Evolutionary conservation across 1,140 invertebrate genomes (phyloP).

Genomic region (Oncopodura yosiiana): DNA sequence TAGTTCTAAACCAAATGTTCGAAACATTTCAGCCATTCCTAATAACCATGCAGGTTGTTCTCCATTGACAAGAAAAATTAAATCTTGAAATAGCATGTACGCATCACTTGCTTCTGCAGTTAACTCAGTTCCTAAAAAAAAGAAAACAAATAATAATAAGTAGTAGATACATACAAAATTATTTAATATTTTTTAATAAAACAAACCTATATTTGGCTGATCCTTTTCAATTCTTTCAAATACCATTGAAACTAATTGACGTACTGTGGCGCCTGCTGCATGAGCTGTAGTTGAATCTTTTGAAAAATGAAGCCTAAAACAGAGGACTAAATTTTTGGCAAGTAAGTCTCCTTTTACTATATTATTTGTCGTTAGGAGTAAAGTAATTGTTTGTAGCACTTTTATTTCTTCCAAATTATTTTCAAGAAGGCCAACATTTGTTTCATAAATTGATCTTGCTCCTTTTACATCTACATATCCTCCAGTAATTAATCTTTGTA

Average conservation of each 20-base stretch:
- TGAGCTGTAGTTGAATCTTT: slow-evolving; percentile 90
- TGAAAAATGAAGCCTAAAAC: slow-evolving; percentile 87
- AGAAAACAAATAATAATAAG: slow-evolving; percentile 3
- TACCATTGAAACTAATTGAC: slow-evolving; percentile 90
- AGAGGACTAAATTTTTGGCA: slow-evolving; percentile 89
- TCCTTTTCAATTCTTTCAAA: slow-evolving; percentile 83
- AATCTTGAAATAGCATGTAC: slow-evolving; percentile 77
- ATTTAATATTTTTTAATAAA: not conserved
- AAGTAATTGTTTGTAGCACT: slow-evolving; percentile 88
- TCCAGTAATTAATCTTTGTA: slow-evolving; percentile 73
- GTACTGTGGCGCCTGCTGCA: slow-evolving; percentile 90
- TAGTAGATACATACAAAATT: not conserved
- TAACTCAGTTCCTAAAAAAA: slow-evolving; percentile 37
- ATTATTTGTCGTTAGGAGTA: slow-evolving; percentile 85
- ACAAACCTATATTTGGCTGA: slow-evolving; percentile 19
- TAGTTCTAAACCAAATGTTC: slow-evolving; percentile 91
- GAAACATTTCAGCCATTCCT: slow-evolving; percentile 92
- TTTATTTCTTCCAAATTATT: slow-evolving; percentile 87
- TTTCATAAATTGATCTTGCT: slow-evolving; percentile 82
- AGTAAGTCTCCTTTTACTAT: slow-evolving; percentile 86
- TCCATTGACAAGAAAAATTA: slow-evolving; percentile 91
- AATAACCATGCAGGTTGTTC: slow-evolving; percentile 90
- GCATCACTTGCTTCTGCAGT: slow-evolving; percentile 70
- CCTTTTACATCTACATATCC: slow-evolving; percentile 77
- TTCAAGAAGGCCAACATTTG: slow-evolving; percentile 88